Evolutionary conservation across 1,140 invertebrate genomes (phyloP).

Genomic region (Leguminivora glycinivorella): DNA sequence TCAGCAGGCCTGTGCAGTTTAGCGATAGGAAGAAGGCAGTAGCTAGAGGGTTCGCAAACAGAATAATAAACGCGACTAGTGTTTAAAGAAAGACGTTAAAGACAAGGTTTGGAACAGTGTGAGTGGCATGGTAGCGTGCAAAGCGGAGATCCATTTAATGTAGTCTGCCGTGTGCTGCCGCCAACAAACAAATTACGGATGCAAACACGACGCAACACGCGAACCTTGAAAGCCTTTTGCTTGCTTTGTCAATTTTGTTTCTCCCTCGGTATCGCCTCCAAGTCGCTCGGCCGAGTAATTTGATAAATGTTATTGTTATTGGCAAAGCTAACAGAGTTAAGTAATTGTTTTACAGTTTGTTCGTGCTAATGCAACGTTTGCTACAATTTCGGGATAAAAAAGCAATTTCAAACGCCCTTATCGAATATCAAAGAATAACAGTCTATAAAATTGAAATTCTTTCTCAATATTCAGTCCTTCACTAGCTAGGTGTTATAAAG

Average conservation of each 20-base stretch:
- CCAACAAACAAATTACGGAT: conserved; percentile 77
- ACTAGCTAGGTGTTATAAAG: neutral
- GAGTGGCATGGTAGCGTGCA: conserved; percentile 58
- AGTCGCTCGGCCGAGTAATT: conserved; percentile 59
- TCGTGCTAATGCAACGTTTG: conserved; percentile 42
- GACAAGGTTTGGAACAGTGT: conserved; percentile 30
- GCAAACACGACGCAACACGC: conserved; percentile 74
- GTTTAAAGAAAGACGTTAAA: conserved; percentile 24
- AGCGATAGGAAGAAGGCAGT: neutral
- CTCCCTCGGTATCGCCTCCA: conserved; percentile 46
- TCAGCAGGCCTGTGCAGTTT: conserved; percentile 4
- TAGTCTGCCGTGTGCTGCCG: conserved; percentile 64
- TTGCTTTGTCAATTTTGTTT: conserved; percentile 73
- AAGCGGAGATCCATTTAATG: conserved; percentile 67
- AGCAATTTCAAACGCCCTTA: conserved; percentile 28
- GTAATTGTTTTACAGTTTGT: conserved; percentile 60
- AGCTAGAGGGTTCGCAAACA: neutral
- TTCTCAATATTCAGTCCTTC: neutral
- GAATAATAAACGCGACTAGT: conserved; percentile 13
- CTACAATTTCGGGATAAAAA: conserved; percentile 8
- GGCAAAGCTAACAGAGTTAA: conserved; percentile 59
- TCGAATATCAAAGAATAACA: neutral
- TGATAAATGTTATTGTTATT: conserved; percentile 75
- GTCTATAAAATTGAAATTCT: neutral
- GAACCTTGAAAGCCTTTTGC: conserved; percentile 72